Base-by-base conservation (phyloP, 2,113 vertebrate species). In the Chiloscyllium plagiosum region DNA sequence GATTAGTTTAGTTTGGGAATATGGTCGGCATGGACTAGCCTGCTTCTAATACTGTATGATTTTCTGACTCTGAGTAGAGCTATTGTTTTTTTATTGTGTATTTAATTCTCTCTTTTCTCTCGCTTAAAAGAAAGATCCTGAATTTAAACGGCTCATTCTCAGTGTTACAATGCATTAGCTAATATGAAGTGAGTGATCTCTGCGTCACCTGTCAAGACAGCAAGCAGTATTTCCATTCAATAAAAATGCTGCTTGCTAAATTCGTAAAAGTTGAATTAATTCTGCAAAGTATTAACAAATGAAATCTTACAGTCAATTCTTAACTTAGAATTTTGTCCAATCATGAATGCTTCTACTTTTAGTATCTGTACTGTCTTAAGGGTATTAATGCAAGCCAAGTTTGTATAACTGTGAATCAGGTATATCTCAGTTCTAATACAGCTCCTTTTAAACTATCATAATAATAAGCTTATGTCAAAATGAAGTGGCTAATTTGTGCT, bases 121-220 rank as follows among this genome's bases (percentile, higher is more conserved):
- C 56, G 20, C n/a, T 50, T 22, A 76, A 42, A 1, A 33, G 94
- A 72, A 72, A 72, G 12, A 72, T 52, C 72, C 69, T 72, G 93
- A 95, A 15, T 95, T 95, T 76, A 95, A 94, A 95, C 72, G 69
- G 69, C 72, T 70, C 56, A 68, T 93, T 93, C n/a, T 66, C 94
- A 95, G 52, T 95, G 94, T 72, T 68, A 95, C 94, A 95, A 52
- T 95, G 94, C 37, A 95, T 95, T 95, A 95, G 47, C 47, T 72
- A 69, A 29, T 52, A 72, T 8, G 7, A 26, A 15, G 24, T 72
- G 94, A 95, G 42, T 52, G 47, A 52, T 95, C 47, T 52, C 65
- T 70, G 37, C 42, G 20, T 42, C 19, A 68, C 15, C 2, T 65
- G 68, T 94, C 66, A 69, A 47, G 24, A 70, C 66, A 94, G 37